phyloP scores from a whole-genome alignment of 2,888 invertebrate species.

The Caenorhabditis becei region DNA sequence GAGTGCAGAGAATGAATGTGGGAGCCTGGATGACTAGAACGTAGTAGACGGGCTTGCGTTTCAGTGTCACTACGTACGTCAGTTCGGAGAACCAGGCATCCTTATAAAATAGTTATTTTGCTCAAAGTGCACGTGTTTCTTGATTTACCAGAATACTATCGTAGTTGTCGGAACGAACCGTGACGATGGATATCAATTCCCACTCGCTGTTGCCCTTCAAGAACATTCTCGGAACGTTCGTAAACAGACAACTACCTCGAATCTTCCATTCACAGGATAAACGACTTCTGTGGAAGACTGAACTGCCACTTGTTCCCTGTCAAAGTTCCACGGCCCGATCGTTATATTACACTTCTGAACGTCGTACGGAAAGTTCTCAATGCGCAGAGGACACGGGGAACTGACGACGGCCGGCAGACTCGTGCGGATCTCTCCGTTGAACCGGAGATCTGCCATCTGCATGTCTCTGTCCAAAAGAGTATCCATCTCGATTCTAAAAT shows the following conservation, averaged over 20 bases:
- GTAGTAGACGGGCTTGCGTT: constrained; percentile 67
- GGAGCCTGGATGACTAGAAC: constrained; percentile 71
- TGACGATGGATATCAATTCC: constrained; percentile 62
- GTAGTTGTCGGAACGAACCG: constrained; percentile 48
- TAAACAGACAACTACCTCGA: constrained; percentile 34
- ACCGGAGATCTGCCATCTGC: constrained; percentile 64
- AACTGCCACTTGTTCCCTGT: constrained; percentile 49
- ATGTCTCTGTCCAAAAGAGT: constrained; percentile 42
- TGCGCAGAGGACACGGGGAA: constrained; percentile 64
- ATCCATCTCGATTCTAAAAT: constrained; percentile 21
- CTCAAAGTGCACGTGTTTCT: background rate
- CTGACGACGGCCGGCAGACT: constrained; percentile 62
- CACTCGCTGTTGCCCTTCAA: constrained; percentile 73
- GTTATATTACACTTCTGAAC: constrained; percentile 64
- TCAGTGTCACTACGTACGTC: constrained; percentile 53
- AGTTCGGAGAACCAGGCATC: constrained; percentile 52
- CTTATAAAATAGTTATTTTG: background rate
- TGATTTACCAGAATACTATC: constrained; percentile 30
- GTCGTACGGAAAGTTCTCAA: constrained; percentile 71
- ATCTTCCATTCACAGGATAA: constrained; percentile 38
- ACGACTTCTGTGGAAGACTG: constrained; percentile 35
- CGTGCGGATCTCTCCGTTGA: constrained; percentile 64
- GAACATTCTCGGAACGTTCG: background rate
- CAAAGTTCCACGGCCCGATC: constrained; percentile 69
- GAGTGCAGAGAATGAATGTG: constrained; percentile 69